Conservation (phyloP, 2,888 invertebrate genomes). For the Leucophenga montana region DNA sequence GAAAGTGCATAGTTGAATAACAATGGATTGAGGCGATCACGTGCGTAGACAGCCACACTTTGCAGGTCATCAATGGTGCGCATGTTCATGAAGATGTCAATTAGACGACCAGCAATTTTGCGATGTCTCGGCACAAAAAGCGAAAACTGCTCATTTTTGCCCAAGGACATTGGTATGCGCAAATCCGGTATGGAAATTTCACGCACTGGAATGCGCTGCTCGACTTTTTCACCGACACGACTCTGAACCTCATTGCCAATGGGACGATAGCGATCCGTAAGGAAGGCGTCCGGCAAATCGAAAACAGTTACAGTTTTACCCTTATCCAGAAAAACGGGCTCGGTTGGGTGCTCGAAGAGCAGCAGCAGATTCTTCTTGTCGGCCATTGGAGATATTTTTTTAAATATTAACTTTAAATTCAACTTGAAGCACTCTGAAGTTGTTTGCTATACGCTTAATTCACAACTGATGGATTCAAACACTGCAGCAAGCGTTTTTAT, state of each 20-base stretch:
- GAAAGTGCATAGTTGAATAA: conserved; percentile 86
- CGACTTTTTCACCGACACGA: conserved; percentile 76
- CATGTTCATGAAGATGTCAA: conserved; percentile 82
- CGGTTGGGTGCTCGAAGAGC: conserved; percentile 84
- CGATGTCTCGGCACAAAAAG: conserved; percentile 82
- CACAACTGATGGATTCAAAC: conserved; percentile 51
- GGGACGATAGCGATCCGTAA: conserved; percentile 75
- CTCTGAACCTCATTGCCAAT: conserved; percentile 75
- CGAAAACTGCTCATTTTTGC: conserved; percentile 80
- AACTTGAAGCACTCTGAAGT: conserved; percentile 31
- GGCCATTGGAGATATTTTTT: conserved; percentile 52
- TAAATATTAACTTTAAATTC: background rate
- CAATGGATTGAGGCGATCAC: conserved; percentile 84
- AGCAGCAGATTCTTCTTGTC: conserved; percentile 77
- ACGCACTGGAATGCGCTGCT: conserved; percentile 75
- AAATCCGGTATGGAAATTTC: conserved; percentile 80
- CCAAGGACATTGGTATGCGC: conserved; percentile 77
- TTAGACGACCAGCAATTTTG: conserved; percentile 78
- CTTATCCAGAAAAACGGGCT: conserved; percentile 85
- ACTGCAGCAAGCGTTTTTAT: conserved; percentile 45
- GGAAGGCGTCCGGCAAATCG: conserved; percentile 78
- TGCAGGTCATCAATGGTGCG: conserved; percentile 81
- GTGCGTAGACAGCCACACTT: conserved; percentile 79
- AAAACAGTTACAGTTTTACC: conserved; percentile 78
- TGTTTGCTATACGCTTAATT: conserved; percentile 32